Evolutionary conservation across 1,140 invertebrate species (phyloP), one percentile per base, ranked within the genome.

Genomic region (Vollenhovia emeryi): DNA sequence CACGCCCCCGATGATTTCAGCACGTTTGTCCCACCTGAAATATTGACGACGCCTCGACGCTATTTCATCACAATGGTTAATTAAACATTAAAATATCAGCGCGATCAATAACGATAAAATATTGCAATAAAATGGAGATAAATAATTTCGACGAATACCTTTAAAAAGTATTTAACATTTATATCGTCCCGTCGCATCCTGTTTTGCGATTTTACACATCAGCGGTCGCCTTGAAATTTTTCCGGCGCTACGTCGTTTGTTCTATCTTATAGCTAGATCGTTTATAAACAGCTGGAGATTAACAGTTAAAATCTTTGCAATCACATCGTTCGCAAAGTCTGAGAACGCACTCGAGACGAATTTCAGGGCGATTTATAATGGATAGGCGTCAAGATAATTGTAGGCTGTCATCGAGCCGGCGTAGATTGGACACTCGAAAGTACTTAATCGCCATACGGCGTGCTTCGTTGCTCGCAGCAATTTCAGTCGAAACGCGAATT

Each of bases 401-500:
- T 64, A 36, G 78, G 66, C 24, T 40, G 66, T 82, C 66, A 73
- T 33, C 48, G 36, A 59, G 36, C 78, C 27, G 64, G 71, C 36
- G 50, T 59, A 82, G 50, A 82, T 82, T 82, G 78, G 78, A 36
- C 78, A 82, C 78, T 82, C 50, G 66, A 82, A 82, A 82, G 66
- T 82, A 82, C 78, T 82, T 82, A 71, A 82, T 82, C 50, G 36
- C 78, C 66, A 57, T 59, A 73, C 78, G 50, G 66, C 13, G 50
- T 82, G 66, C 66, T 82, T 73, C 78, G 66, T 73, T 73, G 78
- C 66, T 57, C 66, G 78, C 66, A 33, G 59, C 8, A 82, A 82
- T 82, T 82, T 82, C 78, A 82, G 66, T 82, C 66, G 78, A 82
- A 82, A 82, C 50, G 50, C 78, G 50, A 82, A 82, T 82, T 82